Evolutionary conservation across 2,888 invertebrate species (phyloP).

Genomic region (Scaptomyza tumidula): DNA sequence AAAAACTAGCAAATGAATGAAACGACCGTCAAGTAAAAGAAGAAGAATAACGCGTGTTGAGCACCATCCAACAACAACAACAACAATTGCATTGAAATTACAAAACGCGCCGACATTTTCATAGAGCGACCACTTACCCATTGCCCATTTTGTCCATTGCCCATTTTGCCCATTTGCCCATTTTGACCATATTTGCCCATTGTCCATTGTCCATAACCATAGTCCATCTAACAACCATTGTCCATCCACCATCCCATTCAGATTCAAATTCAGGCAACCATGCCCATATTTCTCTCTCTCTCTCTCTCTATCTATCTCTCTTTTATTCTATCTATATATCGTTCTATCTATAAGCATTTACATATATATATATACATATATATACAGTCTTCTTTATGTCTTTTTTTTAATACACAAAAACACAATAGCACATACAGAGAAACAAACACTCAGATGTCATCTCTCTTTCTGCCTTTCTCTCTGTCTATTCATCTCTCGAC

Average conservation of each 20-base stretch:
- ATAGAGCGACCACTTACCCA: conserved; percentile 41
- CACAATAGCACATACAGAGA: conserved; percentile 33
- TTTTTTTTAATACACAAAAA: conserved; percentile 40
- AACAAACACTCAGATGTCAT: conserved; percentile 19
- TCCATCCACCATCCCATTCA: conserved; percentile 68
- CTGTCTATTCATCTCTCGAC: not conserved
- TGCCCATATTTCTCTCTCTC: conserved; percentile 31
- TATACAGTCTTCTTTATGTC: conserved; percentile 22
- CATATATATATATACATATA: not conserved
- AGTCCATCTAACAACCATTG: conserved; percentile 71
- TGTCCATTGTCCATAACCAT: conserved; percentile 53
- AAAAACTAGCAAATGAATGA: conserved; percentile 26
- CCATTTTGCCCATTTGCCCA: conserved; percentile 44
- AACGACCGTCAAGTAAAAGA: conserved; percentile 20
- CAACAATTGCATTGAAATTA: conserved; percentile 41
- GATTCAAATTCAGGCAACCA: conserved; percentile 41
- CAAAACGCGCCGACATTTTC: conserved; percentile 21
- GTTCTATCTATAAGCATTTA: not conserved
- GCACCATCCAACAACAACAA: conserved; percentile 27
- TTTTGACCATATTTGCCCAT: conserved; percentile 44
- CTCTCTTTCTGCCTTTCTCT: conserved; percentile 7
- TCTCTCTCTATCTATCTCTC: conserved; percentile 41
- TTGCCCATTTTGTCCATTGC: conserved; percentile 50
- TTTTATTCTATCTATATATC: conserved; percentile 25
- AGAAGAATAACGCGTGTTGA: conserved; percentile 20